Percentiles rank a stretch among this genome's conserved stretches.
Conservation (phyloP, 2,888 invertebrate genomes). For the Meghimatium bilineatum region DNA sequence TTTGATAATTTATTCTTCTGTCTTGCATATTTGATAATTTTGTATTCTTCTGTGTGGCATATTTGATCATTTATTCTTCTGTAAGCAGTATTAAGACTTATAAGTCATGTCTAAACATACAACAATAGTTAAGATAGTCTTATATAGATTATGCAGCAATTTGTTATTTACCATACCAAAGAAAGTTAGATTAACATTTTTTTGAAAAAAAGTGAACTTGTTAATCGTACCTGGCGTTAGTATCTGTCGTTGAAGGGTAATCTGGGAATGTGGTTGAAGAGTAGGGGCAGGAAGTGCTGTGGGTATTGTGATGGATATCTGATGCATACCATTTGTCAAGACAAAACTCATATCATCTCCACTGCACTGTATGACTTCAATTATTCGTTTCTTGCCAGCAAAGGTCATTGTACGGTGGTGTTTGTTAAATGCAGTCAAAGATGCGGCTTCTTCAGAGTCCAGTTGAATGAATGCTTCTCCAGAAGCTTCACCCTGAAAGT, state of each 20-base stretch:
- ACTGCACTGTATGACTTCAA: constrained; percentile 99
- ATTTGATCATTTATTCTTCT: no score
- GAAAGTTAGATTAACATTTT: no score
- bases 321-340: constrained; percentile 89
- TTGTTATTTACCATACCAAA: no score
- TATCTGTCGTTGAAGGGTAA: constrained; percentile 57
- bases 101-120: no score
- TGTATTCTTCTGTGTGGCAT: no score
- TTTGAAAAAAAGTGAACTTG: no score
- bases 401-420: constrained; percentile 94
- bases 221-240: constrained; percentile 58
- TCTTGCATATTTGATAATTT: no score
- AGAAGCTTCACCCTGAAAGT: constrained; percentile 92
- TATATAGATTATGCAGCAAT: no score
- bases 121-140: no score
- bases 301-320: constrained; percentile 71
- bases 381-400: constrained; percentile 82
- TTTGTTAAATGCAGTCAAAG: constrained; percentile 91
- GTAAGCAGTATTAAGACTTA: no score
- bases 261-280: constrained; percentile 48
- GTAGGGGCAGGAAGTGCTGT: constrained; percentile 60
- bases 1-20: no score
- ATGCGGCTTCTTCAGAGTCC: constrained; percentile 96
- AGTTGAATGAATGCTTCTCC: constrained; percentile 99
- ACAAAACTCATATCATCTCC: constrained; percentile 99